Conservation (phyloP, 2,888 invertebrate genomes). For the Seira sanloemensis region DNA sequence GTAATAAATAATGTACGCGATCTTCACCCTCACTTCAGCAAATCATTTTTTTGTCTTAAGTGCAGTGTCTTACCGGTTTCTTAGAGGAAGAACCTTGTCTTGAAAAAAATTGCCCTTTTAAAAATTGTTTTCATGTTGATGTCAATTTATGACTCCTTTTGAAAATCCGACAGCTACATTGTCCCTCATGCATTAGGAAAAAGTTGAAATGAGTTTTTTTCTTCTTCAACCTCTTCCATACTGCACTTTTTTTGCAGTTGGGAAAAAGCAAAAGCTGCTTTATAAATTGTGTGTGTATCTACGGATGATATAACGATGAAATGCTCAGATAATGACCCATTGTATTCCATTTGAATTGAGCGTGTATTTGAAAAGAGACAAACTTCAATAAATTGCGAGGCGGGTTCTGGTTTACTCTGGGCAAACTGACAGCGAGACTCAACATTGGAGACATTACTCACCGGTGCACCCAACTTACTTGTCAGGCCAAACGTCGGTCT, state of each 20-base stretch:
- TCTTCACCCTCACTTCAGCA: conserved; percentile 34
- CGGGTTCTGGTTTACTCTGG: neutral
- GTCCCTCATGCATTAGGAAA: neutral
- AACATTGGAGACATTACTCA: conserved; percentile 28
- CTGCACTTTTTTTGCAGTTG: no score
- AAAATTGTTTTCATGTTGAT: conserved; percentile 14
- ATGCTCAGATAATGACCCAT: conserved; percentile 46
- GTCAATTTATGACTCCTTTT: conserved; percentile 16
- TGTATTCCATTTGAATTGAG: conserved; percentile 33
- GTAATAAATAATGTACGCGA: conserved; percentile 45
- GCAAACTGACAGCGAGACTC: neutral
- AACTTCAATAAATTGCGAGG: neutral
- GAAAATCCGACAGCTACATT: conserved; percentile 10
- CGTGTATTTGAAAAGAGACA: neutral
- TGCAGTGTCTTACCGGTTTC: conserved; percentile 57
- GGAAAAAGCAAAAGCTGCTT: conserved; percentile 4
- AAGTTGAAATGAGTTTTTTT: conserved; percentile 8
- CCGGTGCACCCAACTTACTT: conserved; percentile 7
- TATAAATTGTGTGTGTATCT: no score
- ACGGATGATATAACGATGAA: neutral
- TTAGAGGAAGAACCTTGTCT: conserved; percentile 36
- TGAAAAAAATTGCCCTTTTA: conserved; percentile 11
- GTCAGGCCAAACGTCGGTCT: neutral
- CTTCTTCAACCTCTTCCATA: no score
- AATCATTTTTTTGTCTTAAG: conserved; percentile 15